Percentiles rank a stretch among this genome's conserved stretches.
These are phyloP conservation scores for Cryptus armator DNA, from an alignment of 2,888 invertebrate genomes.

Conservation along the genomic window DNA sequence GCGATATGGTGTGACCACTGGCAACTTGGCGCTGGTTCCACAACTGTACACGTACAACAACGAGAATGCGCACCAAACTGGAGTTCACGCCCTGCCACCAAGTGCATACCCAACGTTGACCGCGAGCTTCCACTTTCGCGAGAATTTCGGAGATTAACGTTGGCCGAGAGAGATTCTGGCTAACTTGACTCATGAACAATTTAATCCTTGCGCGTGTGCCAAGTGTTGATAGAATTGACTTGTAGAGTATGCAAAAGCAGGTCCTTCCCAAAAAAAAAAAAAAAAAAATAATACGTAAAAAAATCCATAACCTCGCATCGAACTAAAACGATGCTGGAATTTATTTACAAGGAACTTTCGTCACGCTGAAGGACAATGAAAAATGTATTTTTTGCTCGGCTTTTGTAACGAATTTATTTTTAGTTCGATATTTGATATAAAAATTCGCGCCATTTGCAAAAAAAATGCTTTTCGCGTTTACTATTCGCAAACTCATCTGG, in stretches of 20 bases:
- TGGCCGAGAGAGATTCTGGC: slow-evolving; percentile 24
- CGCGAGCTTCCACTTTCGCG: slow-evolving; percentile 47
- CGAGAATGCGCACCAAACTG: slow-evolving; percentile 14
- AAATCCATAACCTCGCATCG: no score
- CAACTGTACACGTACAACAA: slow-evolving; percentile 10
- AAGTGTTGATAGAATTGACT: slow-evolving; percentile 13
- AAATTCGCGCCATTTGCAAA: not conserved
- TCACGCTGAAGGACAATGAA: no score
- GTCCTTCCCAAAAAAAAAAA: not conserved
- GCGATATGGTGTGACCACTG: slow-evolving; percentile 43
- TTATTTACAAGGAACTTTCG: no score
- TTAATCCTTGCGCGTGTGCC: slow-evolving; percentile 40
- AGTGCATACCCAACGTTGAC: slow-evolving; percentile 44
- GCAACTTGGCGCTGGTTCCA: slow-evolving; percentile 15
- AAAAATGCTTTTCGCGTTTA: not conserved
- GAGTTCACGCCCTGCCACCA: slow-evolving; percentile 28
- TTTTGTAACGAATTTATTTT: no score
- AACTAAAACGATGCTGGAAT: no score
- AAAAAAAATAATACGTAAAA: no score
- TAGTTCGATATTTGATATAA: no score
- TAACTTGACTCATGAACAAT: slow-evolving; percentile 47
- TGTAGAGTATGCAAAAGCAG: not conserved
- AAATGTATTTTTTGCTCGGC: no score
- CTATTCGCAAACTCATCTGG: not conserved
- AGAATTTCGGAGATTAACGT: slow-evolving; percentile 61